Percentiles rank a stretch among this genome's conserved stretches.
phyloP scores from a whole-genome alignment of 92 coral and sea anemone genomes.

The Hydrozoanthus gracilis region DNA sequence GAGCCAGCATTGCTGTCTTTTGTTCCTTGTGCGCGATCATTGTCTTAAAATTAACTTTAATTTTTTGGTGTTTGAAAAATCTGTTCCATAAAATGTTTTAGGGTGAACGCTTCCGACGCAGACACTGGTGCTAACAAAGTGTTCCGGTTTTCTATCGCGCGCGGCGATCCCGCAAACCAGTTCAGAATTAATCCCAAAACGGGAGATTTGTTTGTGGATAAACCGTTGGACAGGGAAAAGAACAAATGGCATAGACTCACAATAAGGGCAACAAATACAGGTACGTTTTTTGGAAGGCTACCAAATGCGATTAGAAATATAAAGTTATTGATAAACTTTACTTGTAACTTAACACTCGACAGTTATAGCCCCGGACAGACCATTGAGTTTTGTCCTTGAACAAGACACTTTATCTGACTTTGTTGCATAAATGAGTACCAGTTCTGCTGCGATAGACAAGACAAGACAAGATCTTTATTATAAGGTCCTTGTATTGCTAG shows the following conservation, averaged over 20 bases:
- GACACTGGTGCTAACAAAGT: slow-evolving; percentile 79
- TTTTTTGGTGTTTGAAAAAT: neutral
- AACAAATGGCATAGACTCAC: slow-evolving; percentile 58
- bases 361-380: too few species aligned
- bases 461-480: too few species aligned
- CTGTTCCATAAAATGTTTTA: neutral
- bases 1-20: too few species aligned
- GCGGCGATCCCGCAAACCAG: slow-evolving; percentile 73
- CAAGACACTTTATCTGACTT: too few species aligned
- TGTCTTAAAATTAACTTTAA: neutral
- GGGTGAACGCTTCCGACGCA: slow-evolving; percentile 73
- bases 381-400: too few species aligned
- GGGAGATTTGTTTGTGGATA: slow-evolving; percentile 76
- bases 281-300: slow-evolving; percentile 46
- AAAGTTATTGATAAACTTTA: too few species aligned
- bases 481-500: too few species aligned
- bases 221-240: slow-evolving; percentile 80
- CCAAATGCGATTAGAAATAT: too few species aligned
- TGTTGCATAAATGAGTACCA: too few species aligned
- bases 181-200: slow-evolving; percentile 72
- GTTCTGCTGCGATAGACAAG: too few species aligned
- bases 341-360: too few species aligned
- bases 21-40: neutral
- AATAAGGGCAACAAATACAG: slow-evolving; percentile 87
- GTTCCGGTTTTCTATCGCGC: slow-evolving; percentile 75